Evolutionary conservation across 2,888 invertebrate genomes (phyloP).

Genomic region (Yponomeuta sedellus): DNA sequence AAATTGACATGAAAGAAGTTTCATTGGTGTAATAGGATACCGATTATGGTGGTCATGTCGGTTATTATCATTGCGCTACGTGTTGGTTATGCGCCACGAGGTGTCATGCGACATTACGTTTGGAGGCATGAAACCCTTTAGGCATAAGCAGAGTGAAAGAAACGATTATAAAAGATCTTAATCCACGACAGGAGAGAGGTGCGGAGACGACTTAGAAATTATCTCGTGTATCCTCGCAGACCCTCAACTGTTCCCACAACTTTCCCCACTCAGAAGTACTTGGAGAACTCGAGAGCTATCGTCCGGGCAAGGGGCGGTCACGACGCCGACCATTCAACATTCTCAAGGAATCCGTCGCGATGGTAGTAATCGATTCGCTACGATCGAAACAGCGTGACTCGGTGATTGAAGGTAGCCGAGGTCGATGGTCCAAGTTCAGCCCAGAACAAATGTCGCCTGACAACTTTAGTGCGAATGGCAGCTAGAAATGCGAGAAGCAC

Average conservation of each 20-base stretch:
- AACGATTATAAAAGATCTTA: not conserved
- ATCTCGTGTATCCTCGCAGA: slow-evolving; percentile 12
- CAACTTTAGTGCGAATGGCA: slow-evolving; percentile 1
- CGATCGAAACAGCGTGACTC: slow-evolving; percentile 31
- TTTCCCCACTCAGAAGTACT: slow-evolving; percentile 31
- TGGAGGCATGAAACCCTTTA: not conserved
- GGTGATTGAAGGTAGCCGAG: slow-evolving; percentile 20
- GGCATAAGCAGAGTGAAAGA: not conserved
- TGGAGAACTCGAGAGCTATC: slow-evolving; percentile 11
- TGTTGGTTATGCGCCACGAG: slow-evolving; percentile 6
- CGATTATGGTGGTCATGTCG: slow-evolving; percentile 6
- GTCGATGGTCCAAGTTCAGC: slow-evolving; percentile 23
- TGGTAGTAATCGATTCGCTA: slow-evolving; percentile 45
- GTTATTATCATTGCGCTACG: not conserved
- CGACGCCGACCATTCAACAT: slow-evolving; percentile 13
- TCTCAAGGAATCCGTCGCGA: slow-evolving; percentile 15
- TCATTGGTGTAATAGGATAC: slow-evolving; percentile 11
- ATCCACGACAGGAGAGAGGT: not conserved
- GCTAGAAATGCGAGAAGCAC: not conserved
- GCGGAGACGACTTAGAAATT: slow-evolving; percentile 8
- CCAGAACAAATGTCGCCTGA: not conserved
- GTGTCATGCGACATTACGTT: not conserved
- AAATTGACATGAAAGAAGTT: slow-evolving; percentile 8
- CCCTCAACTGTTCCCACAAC: slow-evolving; percentile 36
- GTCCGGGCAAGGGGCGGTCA: slow-evolving; percentile 16